phyloP scores from a whole-genome alignment of 1,140 invertebrate species.

The Temnothorax longispinosus region DNA sequence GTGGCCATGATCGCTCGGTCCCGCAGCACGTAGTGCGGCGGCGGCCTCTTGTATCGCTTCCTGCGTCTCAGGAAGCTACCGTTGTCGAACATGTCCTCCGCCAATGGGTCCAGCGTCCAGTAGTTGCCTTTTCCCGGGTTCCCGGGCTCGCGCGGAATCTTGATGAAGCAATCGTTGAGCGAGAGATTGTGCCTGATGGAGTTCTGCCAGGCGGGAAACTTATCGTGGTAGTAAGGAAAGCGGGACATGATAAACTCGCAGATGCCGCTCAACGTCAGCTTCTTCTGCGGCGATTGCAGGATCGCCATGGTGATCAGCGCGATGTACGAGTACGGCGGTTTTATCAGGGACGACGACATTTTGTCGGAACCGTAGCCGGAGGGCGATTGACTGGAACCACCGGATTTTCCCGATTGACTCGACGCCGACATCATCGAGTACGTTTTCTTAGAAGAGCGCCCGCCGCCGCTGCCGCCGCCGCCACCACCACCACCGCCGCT shows the following conservation, averaged over 20 bases:
- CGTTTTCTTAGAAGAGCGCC: slow-evolving; percentile 75
- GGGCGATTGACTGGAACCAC: slow-evolving; percentile 41
- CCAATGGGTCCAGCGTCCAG: slow-evolving; percentile 98
- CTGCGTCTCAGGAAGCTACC: slow-evolving; percentile 97
- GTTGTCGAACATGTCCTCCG: slow-evolving; percentile 99
- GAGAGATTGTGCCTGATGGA: slow-evolving; percentile 98
- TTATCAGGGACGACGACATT: slow-evolving; percentile 89
- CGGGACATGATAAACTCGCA: slow-evolving; percentile 99
- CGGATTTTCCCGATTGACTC: slow-evolving; percentile 65
- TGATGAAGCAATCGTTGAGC: slow-evolving; percentile 99
- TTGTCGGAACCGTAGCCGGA: slow-evolving; percentile 77
- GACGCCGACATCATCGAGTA: slow-evolving; percentile 79
- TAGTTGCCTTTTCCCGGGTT: slow-evolving; percentile 99
- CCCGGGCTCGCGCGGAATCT: slow-evolving; percentile 98
- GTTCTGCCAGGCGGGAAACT: slow-evolving; percentile 98
- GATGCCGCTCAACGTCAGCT: slow-evolving; percentile 98
- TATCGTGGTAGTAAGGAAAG: slow-evolving; percentile 98
- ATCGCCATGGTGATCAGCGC: slow-evolving; percentile 99
- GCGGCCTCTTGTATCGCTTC: slow-evolving; percentile 97
- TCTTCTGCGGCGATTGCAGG: slow-evolving; percentile 98
- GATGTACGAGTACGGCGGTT: slow-evolving; percentile 99
- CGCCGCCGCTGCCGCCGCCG: slow-evolving; percentile 23
- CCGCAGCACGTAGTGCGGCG: slow-evolving; percentile 87
- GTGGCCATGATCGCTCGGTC: slow-evolving; percentile 85
- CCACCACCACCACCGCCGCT: slow-evolving; percentile 1